Percentiles rank a stretch among this genome's conserved stretches.
Conservation (phyloP, 2,113 vertebrate genomes). For the Neodon shergylaensis region DNA sequence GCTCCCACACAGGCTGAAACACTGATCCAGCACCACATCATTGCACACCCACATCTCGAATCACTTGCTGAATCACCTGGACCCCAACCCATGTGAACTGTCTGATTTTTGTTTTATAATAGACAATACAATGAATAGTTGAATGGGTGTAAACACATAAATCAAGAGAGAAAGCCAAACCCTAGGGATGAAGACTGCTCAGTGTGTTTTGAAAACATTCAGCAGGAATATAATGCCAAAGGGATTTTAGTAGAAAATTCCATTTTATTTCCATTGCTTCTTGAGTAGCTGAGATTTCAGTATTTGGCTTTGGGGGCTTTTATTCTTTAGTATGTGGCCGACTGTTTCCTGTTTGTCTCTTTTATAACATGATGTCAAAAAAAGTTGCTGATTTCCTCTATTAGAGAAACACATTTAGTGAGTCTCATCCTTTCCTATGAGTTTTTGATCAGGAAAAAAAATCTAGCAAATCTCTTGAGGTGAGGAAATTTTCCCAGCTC, state of each 20-base stretch:
- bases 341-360: slow-evolving; percentile 55
- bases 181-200: slow-evolving; percentile 18
- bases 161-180: slow-evolving; percentile 57
- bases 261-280: slow-evolving; percentile 58
- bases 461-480: slow-evolving; percentile 32
- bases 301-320: slow-evolving; percentile 67
- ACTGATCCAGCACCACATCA: neutral
- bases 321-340: neutral
- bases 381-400: slow-evolving; percentile 29
- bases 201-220: slow-evolving; percentile 69
- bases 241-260: slow-evolving; percentile 64
- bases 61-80: neutral
- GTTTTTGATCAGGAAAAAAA: neutral
- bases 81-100: neutral
- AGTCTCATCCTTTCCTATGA: slow-evolving; percentile 18
- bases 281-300: slow-evolving; percentile 70
- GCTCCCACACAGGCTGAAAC: neutral
- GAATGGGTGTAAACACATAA: slow-evolving; percentile 60
- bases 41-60: neutral
- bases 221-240: slow-evolving; percentile 52
- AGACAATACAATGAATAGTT: slow-evolving; percentile 48
- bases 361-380: slow-evolving; percentile 43
- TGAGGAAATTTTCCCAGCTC: slow-evolving; percentile 13
- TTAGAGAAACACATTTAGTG: neutral
- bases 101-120: slow-evolving; percentile 43